Base-by-base conservation (phyloP, 2,888 invertebrate genomes). In the Conus canariensis region DNA sequence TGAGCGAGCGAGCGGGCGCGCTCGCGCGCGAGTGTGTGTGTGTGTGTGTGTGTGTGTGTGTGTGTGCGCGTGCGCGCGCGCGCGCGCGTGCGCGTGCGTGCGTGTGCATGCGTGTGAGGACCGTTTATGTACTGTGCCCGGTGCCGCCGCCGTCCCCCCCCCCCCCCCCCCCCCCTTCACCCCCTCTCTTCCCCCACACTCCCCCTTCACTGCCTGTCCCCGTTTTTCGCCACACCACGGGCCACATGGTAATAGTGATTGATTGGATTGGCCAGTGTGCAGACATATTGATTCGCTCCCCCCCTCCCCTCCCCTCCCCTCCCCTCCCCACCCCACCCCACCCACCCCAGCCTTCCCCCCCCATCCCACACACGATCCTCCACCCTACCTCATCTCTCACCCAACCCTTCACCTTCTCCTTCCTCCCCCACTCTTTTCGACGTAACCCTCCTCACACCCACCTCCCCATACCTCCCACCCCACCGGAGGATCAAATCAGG, bases 261-360 rank as follows among this genome's bases (percentile, higher is more conserved):
- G 89, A 89, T 89, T 89, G 83, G 85, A 89, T 85, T 85, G 82
- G 89, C 89, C 85, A 85, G 89, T 85, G 74, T 85, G 85, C 89
- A 85, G 89, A 89, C 85, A 89, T 89, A 89, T 89, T 85, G 89
- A 89, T 89, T 74, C 88, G 45, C 83, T 67, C 64, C 56, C 60
- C 22, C 67, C 16, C 74, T n/a, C 70, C 22, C 30, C 77, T 1
- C 25, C 77, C 77, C 77, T 4, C 77, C 77, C 6, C 77, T 12
- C 30, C 25, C 77, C 77, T 0, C 77, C 22, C 70, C 19, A 1
- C 30, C 30, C 30, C 30, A 0, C 30, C 77, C 14, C 30, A 0
- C 19, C 10, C 70, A 2, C 22, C 22, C 22, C 22, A 14, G 12
- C 22, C 19, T 3, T 3, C 70, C 70, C 70, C 5, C 70, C 70